These are phyloP conservation scores for Oscheius onirici DNA, from an alignment of 2,888 invertebrate genomes.

Conservation along the genomic window DNA sequence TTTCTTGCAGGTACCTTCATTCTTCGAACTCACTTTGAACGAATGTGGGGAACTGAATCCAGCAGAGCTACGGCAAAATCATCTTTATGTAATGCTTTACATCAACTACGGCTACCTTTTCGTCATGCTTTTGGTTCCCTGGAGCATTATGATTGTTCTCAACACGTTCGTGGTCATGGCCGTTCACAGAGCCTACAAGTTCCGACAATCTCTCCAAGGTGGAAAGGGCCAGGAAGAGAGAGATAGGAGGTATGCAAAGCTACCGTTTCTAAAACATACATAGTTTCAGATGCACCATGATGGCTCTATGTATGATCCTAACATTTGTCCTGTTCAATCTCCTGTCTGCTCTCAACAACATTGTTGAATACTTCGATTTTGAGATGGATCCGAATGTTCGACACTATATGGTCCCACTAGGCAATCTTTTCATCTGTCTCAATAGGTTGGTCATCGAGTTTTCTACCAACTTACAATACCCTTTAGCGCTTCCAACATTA, in stretches of 20 bases:
- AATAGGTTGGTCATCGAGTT: constrained; percentile 57
- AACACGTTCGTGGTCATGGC: constrained; percentile 63
- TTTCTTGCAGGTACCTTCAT: constrained; percentile 55
- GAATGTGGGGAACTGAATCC: constrained; percentile 59
- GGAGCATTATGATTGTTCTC: constrained; percentile 63
- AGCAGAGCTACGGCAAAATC: constrained; percentile 54
- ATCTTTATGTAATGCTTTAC: constrained; percentile 60
- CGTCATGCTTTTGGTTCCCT: constrained; percentile 61
- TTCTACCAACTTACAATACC: not conserved
- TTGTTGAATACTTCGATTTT: constrained; percentile 60
- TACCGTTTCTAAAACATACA: not conserved
- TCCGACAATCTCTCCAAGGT: constrained; percentile 52
- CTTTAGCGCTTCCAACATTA: constrained; percentile 69
- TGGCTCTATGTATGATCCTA: constrained; percentile 67
- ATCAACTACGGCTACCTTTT: constrained; percentile 63
- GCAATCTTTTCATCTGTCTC: constrained; percentile 66
- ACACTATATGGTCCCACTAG: constrained; percentile 52
- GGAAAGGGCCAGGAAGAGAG: constrained; percentile 58
- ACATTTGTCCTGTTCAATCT: constrained; percentile 65
- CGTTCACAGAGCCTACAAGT: constrained; percentile 59
- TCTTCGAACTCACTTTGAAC: constrained; percentile 61
- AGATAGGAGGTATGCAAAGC: constrained; percentile 51
- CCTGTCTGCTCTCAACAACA: constrained; percentile 58
- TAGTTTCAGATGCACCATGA: constrained; percentile 61
- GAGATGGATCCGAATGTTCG: constrained; percentile 40